Base-by-base conservation (phyloP, 2,888 invertebrate species). In the Tachina fera region DNA sequence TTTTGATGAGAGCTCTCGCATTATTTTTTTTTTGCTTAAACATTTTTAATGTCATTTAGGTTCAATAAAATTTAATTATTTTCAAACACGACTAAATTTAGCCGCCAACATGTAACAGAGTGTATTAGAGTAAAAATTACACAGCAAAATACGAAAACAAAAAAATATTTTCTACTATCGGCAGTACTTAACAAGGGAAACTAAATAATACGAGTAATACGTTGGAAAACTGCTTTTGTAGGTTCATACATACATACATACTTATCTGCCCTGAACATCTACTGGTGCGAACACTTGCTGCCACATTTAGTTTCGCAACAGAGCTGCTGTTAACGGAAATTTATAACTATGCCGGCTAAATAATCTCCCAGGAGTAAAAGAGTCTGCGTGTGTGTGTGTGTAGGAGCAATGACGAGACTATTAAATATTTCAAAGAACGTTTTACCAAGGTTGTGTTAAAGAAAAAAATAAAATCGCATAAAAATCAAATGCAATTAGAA, bases 401-500 rank as follows among this genome's bases (percentile, higher is more conserved):
- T 58, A 11, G 14, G 0, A 43, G 60, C 41, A 6, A 41, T 72
- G 63, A 72, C n/a, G 79, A 72, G 63, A 14, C 65, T 80, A 41
- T 65, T 51, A 68, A 19, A 49, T 49, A 56, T 77, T 51, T 13
- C 16, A 60, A 45, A 43, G 10, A 60, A 68, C 41, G 22, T 51
- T 51, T 51, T 53, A 75, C 43, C 43, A 51, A 51, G 61, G n/a
- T 63, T 78, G 77, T 31, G 71, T 45, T 63, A 6, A 53, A 5
- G 13, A 53, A 51, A 65, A 41, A 65, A 65, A 72, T 53, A 47
- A 63, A 1, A 8, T 56, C 88, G 88, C 88, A 90, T 89, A 90
- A 89, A 90, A 91, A 91, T 91, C 92, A 91, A 91, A 91, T 90
- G 91, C 90, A 91, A 91, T 91, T 91, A 91, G 89, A 89, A 91